Evolutionary conservation across 2,888 invertebrate species (phyloP).

Genomic region (Hirtodrosophila alboralis): DNA sequence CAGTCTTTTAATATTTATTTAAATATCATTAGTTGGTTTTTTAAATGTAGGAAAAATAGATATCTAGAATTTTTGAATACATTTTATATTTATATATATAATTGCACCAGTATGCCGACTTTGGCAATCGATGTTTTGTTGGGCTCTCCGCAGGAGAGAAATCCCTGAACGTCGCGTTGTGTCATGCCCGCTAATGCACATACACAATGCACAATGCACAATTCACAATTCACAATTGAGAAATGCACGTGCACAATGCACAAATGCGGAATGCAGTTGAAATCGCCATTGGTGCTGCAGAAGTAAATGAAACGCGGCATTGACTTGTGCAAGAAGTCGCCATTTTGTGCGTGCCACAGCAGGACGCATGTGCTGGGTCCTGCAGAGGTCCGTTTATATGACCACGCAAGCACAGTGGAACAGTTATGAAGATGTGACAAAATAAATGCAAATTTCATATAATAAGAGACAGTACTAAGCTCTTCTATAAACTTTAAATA

Average conservation of each 20-base stretch:
- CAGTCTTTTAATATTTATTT: too few species aligned
- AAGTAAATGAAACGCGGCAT: slow-evolving; percentile 68
- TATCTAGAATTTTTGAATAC: too few species aligned
- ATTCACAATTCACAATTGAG: slow-evolving; percentile 29
- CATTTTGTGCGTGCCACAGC: slow-evolving; percentile 64
- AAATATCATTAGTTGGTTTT: too few species aligned
- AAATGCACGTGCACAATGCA: slow-evolving; percentile 53
- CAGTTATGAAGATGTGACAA: too few species aligned
- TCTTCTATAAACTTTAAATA: too few species aligned
- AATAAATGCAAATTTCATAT: too few species aligned
- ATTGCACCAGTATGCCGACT: slow-evolving; percentile 25
- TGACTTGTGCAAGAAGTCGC: slow-evolving; percentile 53
- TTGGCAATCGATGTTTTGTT: not conserved
- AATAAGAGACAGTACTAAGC: too few species aligned
- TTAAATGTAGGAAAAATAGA: too few species aligned
- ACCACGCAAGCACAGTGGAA: slow-evolving; percentile 46
- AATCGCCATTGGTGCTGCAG: slow-evolving; percentile 37
- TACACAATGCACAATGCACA: slow-evolving; percentile 51
- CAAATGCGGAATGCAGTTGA: slow-evolving; percentile 47
- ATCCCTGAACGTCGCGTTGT: slow-evolving; percentile 17
- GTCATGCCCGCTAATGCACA: slow-evolving; percentile 61
- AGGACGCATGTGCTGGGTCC: slow-evolving; percentile 32
- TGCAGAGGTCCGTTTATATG: slow-evolving; percentile 54
- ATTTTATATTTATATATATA: not conserved
- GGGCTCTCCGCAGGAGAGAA: slow-evolving; percentile 1